Base-by-base conservation (phyloP, 2,797 vertebrate genomes). In the Alosa sapidissima region DNA sequence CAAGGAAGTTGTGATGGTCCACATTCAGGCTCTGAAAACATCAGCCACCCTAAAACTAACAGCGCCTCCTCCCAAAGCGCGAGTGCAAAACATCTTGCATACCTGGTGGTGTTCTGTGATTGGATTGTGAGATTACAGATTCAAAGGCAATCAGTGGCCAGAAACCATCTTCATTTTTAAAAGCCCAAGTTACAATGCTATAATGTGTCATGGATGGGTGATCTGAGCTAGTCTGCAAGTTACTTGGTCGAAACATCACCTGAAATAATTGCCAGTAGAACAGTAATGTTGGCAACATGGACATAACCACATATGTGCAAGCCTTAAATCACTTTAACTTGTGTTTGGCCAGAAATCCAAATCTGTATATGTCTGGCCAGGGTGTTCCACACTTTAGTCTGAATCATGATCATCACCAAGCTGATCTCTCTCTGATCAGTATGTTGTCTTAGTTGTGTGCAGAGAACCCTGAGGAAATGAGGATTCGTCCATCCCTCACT, bases 1-100 rank as follows among this genome's bases (percentile, higher is more conserved):
- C 93, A 93, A 93, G 94, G 94, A 95, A 92, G 94, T 93, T 91
- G 86, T 92, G 90, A 92, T 91, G 90, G 92, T 89, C 89, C 92
- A 91, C 91, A 91, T 89, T 86, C 88, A 91, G 89, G 87, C 89
- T 86, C 89, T 89, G 87, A 89, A 86, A 89, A 91, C 91, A 91
- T 91, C 90, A 90, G 88, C 89, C 83, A 86, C 89, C 88, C 88
- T 89, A 91, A 89, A 89, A 81, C 58, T 81, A 51, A 48, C 82
- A 24, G 90, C 89, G 84, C 78, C 82, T 89, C 85, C 33, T 14
- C 36, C 33, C 33, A 16, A 4, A 62, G 36, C 68, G 16, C 45
- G 75, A 13, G 28, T 33, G 28, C 65, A 72, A 72, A 72, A 41
- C 65, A 72, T 72, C 65, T 72, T 41, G 62, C 62, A 36, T 89